These are phyloP conservation scores for Drosophila ironensis DNA, from an alignment of 1,140 invertebrate genomes.

Conservation along the genomic window DNA sequence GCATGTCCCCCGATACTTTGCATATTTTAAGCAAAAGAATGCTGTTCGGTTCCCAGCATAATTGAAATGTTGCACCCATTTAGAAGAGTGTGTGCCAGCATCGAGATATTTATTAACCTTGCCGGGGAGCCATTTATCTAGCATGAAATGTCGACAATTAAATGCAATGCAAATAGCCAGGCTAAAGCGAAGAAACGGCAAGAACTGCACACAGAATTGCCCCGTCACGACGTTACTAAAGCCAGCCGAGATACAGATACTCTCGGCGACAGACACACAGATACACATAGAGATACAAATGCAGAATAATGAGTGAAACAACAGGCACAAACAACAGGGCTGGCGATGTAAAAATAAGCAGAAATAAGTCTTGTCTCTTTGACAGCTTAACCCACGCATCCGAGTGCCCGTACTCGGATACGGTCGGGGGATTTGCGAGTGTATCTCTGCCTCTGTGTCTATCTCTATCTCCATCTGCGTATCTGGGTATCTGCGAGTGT, in stretches of 20 bases:
- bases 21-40: conserved; percentile 28
- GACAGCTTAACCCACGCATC: conserved; percentile 77
- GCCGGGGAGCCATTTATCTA: conserved; percentile 61
- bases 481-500: conserved; percentile 27
- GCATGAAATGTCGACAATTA: conserved; percentile 73
- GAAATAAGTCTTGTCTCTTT: conserved; percentile 77
- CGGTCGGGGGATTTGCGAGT: conserved; percentile 28
- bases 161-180: conserved; percentile 66
- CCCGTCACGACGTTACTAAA: conserved; percentile 57
- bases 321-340: conserved; percentile 22
- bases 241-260: conserved; percentile 10
- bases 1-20: conserved; percentile 19
- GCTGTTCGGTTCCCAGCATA: conserved; percentile 24
- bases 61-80: conserved; percentile 46
- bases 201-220: conserved; percentile 46
- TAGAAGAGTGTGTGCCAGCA: conserved; percentile 3
- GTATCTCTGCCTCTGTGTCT: conserved; percentile 38
- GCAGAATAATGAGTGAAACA: conserved; percentile 37
- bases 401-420: conserved; percentile 35
- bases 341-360: conserved; percentile 74
- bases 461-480: conserved; percentile 5
- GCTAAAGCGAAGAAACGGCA: conserved; percentile 25
- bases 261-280: background rate
- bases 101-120: conserved; percentile 52
- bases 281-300: conserved; percentile 19